phyloP scores from a whole-genome alignment of 1,140 invertebrate species.

The Plectrocnemia conspersa region DNA sequence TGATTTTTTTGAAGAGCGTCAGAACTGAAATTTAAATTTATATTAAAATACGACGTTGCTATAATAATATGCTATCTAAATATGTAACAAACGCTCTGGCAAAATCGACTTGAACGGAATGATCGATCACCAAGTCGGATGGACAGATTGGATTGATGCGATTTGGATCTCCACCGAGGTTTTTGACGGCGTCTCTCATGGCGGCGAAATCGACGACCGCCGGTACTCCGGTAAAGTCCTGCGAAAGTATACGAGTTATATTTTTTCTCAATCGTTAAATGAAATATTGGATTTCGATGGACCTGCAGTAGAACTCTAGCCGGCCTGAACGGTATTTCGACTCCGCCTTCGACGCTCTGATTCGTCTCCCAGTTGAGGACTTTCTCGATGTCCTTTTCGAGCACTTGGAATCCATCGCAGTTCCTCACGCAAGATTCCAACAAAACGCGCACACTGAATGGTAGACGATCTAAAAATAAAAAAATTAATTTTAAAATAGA shows the following conservation, averaged over 20 bases:
- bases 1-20: slow-evolving; percentile 92
- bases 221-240: slow-evolving; percentile 95
- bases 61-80: slow-evolving; percentile 4
- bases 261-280: too few species aligned
- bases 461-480: slow-evolving; percentile 65
- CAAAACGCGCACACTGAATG: slow-evolving; percentile 89
- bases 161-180: slow-evolving; percentile 80
- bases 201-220: slow-evolving; percentile 98
- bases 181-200: slow-evolving; percentile 92
- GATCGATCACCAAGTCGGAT: slow-evolving; percentile 96
- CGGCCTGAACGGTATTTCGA: slow-evolving; percentile 96
- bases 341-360: slow-evolving; percentile 62
- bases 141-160: slow-evolving; percentile 97
- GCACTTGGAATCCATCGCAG: slow-evolving; percentile 92
- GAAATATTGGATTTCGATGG: too few species aligned
- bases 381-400: slow-evolving; percentile 80
- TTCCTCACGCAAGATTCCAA: slow-evolving; percentile 93
- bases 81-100: slow-evolving; percentile 66
- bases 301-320: slow-evolving; percentile 93
- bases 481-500: background rate
- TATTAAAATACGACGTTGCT: slow-evolving; percentile 3
- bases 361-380: slow-evolving; percentile 87
- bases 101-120: slow-evolving; percentile 97
- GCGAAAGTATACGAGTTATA: too few species aligned
- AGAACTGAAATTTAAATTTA: slow-evolving; percentile 55